Conservation (phyloP, 2,888 invertebrate species). For the Metopia argyrocephala region DNA sequence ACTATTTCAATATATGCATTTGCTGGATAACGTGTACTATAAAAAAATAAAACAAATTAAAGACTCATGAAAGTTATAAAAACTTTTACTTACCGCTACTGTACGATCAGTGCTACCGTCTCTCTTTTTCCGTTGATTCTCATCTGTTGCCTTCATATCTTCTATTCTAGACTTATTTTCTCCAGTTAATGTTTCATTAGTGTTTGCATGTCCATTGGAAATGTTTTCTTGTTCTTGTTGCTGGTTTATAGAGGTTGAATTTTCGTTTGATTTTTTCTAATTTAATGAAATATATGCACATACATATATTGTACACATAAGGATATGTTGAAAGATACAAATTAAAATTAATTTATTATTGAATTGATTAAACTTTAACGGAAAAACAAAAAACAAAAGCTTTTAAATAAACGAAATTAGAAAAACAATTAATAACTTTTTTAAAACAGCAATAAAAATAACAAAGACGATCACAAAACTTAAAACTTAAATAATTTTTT, state of each 20-base stretch:
- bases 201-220: constrained; percentile 76
- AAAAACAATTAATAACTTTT: constrained; percentile 22
- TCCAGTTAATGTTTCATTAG: constrained; percentile 64
- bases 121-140: constrained; percentile 69
- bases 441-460: constrained; percentile 5
- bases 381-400: not conserved
- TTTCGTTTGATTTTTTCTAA: constrained; percentile 75
- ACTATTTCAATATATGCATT: too few species aligned
- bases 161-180: constrained; percentile 64
- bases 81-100: constrained; percentile 76
- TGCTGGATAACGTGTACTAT: too few species aligned
- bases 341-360: constrained; percentile 12
- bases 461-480: constrained; percentile 42
- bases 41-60: too few species aligned
- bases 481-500: not conserved
- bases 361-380: not conserved
- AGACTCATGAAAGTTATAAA: too few species aligned
- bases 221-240: constrained; percentile 69
- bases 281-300: constrained; percentile 12
- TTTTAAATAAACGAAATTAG: constrained; percentile 18
- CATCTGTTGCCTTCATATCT: constrained; percentile 61
- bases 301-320: not conserved
- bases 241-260: constrained; percentile 72
- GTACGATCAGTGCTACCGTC: constrained; percentile 76
- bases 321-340: not conserved